These are phyloP conservation scores for Solen grandis DNA, from an alignment of 1,140 invertebrate genomes.

Conservation along the genomic window DNA sequence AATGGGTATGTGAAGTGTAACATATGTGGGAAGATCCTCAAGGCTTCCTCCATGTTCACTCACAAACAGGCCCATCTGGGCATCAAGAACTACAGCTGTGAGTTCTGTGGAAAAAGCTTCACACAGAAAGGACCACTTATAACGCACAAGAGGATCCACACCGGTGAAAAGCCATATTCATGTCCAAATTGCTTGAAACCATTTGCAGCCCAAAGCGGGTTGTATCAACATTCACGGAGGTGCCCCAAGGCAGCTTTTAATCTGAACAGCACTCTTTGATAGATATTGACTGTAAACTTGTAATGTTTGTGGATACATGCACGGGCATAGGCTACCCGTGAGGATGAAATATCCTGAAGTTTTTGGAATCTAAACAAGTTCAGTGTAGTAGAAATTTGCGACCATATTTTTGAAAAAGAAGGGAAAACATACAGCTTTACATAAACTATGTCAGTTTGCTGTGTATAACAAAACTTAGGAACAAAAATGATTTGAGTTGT, in stretches of 20 bases:
- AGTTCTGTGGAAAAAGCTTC: constrained; percentile 65
- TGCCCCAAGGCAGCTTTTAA: constrained; percentile 17
- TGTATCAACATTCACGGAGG: constrained; percentile 42
- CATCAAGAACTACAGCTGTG: constrained; percentile 53
- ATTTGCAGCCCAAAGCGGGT: constrained; percentile 37
- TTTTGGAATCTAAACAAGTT: too few species aligned
- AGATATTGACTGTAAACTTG: too few species aligned
- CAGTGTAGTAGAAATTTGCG: too few species aligned
- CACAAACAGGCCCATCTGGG: constrained; percentile 48
- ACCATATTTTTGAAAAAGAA: too few species aligned
- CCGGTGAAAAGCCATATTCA: constrained; percentile 65
- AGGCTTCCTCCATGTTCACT: constrained; percentile 44
- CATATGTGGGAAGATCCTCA: constrained; percentile 48
- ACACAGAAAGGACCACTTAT: constrained; percentile 62
- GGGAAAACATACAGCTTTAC: too few species aligned
- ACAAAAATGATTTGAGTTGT: too few species aligned
- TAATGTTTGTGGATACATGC: too few species aligned
- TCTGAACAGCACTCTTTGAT: too few species aligned
- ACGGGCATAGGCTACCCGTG: too few species aligned
- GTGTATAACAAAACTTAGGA: too few species aligned
- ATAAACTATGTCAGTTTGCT: too few species aligned
- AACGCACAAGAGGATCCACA: constrained; percentile 63
- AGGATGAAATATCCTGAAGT: too few species aligned
- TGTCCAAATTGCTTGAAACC: constrained; percentile 59
- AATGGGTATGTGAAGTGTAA: constrained; percentile 49